These are phyloP conservation scores for Indri indri DNA, from an alignment of 2,113 vertebrate genomes.

Conservation along the genomic window DNA sequence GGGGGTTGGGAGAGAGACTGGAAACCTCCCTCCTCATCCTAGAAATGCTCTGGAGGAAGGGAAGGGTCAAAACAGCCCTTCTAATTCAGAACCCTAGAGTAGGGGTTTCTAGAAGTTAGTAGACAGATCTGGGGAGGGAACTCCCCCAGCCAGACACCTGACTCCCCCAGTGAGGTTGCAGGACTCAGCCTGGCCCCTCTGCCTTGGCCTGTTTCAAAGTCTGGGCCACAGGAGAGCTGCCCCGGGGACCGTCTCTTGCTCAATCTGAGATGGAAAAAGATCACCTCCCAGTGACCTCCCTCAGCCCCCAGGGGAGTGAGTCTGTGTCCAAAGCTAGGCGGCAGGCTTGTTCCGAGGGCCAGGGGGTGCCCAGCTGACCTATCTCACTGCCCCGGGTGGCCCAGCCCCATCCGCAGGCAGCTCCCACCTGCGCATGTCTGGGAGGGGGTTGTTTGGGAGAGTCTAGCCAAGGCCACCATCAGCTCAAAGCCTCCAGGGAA, in stretches of 20 bases:
- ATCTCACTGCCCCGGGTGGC: background rate
- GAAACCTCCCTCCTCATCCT: background rate
- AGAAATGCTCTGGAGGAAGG: slow-evolving; percentile 42
- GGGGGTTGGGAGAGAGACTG: background rate
- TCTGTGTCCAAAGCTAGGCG: background rate
- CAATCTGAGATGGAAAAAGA: slow-evolving; percentile 47
- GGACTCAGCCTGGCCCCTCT: background rate
- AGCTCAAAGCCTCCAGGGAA: background rate
- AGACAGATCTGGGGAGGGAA: background rate
- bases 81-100: background rate
- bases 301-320: background rate
- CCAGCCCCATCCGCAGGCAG: background rate
- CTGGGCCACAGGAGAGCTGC: background rate
- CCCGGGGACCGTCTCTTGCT: background rate
- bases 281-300: slow-evolving; percentile 47
- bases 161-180: background rate
- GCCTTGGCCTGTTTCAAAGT: background rate
- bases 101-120: slow-evolving; percentile 31
- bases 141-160: background rate
- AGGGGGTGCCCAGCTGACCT: background rate
- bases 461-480: background rate
- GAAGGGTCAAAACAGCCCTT: slow-evolving; percentile 23
- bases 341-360: background rate
- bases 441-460: background rate
- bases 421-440: background rate